phyloP scores from a whole-genome alignment of 2,888 invertebrate genomes.

The Spodoptera picta region DNA sequence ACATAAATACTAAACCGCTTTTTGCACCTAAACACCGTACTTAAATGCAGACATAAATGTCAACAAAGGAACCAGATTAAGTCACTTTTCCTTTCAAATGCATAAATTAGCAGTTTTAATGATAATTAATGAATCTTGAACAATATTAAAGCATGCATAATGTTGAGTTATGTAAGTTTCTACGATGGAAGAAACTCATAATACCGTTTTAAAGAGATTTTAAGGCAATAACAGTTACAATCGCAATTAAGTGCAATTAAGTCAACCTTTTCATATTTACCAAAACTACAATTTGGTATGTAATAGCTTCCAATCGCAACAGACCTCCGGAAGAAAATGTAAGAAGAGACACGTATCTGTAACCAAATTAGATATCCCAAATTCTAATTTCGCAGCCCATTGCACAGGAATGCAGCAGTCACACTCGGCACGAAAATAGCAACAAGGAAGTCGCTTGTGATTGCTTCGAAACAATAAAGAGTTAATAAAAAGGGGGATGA shows the following conservation, averaged over 20 bases:
- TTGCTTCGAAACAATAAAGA: constrained; percentile 15
- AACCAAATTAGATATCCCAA: constrained; percentile 21
- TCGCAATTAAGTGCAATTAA: too few relatives aligned
- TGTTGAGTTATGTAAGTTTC: background rate
- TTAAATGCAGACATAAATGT: too few relatives aligned
- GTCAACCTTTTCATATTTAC: too few relatives aligned
- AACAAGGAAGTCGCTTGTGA: constrained; percentile 13
- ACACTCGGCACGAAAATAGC: constrained; percentile 22
- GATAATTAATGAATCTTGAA: background rate
- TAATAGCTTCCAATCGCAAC: too few relatives aligned
- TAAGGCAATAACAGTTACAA: too few relatives aligned
- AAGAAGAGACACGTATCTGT: constrained; percentile 4
- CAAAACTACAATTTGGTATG: too few relatives aligned
- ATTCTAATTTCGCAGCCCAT: constrained; percentile 44
- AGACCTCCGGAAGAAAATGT: too few relatives aligned
- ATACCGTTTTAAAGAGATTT: too few relatives aligned
- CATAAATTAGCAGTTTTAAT: constrained; percentile 17
- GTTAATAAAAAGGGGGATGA: constrained; percentile 1
- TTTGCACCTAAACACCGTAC: background rate
- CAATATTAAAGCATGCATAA: background rate
- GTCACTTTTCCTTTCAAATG: constrained; percentile 7
- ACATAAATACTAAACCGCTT: constrained; percentile 12
- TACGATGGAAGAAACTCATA: too few relatives aligned
- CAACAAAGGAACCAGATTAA: too few relatives aligned
- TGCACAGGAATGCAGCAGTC: constrained; percentile 38